Base-by-base conservation (phyloP, 2,888 invertebrate genomes). In the Acronicta leporina region DNA sequence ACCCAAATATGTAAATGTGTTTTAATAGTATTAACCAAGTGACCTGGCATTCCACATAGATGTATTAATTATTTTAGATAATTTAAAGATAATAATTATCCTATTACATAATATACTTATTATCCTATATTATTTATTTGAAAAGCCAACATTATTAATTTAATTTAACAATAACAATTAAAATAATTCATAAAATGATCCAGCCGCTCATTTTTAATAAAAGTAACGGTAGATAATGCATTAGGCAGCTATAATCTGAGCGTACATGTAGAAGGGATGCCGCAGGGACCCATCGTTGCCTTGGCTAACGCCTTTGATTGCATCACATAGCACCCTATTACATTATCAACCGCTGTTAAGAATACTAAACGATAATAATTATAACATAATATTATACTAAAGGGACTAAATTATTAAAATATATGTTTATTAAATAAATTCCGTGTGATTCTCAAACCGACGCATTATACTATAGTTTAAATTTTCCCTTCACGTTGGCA, bases 401-500 rank as follows among this genome's bases (percentile, higher is more conserved):
- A 50, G 13, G 30, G 51, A 60, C 33, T 47, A 25, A 46, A 16
- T n/a, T n/a, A n/a, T n/a, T n/a, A 43, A 20, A 13, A 48, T 50
- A 43, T 38, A 54, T 15, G 16, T 57, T 59, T 33, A n/a, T 7
- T 49, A 47, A 51, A 57, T 45, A 50, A 14, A 48, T 52, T 45
- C 13, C 27, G 13, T 27, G 41, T 43, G 54, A 42, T 38, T 33
- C 43, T 41, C 48, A 35, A 30, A 44, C 5, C 40, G 44, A 51
- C 27, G 35, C 11, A 35, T 44, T 43, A 16, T 53, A 44, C 8
- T 4, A 8, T 20, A 53, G 35, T 10, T 47, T 77, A 79, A 35
- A 73, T 80, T 70, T 73, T 82, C 33, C 71, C 78, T 52, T 86
- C 83, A 40, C 81, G 76, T 65, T 89, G 89, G 62, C 92, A 92